Evolutionary conservation across 2,888 invertebrate genomes (phyloP).

Genomic region (Epinotia brunnichana): DNA sequence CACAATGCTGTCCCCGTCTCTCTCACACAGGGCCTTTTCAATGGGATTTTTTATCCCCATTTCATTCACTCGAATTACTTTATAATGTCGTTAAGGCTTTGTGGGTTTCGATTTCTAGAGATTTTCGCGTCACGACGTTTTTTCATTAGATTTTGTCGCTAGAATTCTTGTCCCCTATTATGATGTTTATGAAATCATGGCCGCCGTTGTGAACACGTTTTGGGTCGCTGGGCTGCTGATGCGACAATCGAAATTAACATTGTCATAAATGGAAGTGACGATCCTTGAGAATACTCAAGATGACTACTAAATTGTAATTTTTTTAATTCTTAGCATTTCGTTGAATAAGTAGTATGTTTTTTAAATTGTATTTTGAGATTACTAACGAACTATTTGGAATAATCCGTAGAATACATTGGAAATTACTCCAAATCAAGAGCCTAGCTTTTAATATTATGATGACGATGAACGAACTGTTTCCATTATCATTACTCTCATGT

Average conservation of each 20-base stretch:
- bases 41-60: constrained; percentile 58
- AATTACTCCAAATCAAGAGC: no score
- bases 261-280: constrained; percentile 22
- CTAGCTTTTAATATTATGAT: no score
- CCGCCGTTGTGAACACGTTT: constrained; percentile 23
- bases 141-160: constrained; percentile 18
- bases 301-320: constrained; percentile 4
- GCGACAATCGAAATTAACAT: constrained; percentile 22
- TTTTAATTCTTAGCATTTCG: neutral
- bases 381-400: neutral
- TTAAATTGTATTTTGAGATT: neutral
- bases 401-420: no score
- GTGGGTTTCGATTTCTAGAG: constrained; percentile 48
- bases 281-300: constrained; percentile 8
- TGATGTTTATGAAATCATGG: constrained; percentile 26
- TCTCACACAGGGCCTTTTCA: constrained; percentile 55
- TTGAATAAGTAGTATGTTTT: neutral
- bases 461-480: no score
- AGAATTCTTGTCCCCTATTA: constrained; percentile 22
- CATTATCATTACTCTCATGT: no score
- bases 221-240: neutral
- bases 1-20: constrained; percentile 71
- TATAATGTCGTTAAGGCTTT: constrained; percentile 60
- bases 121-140: constrained; percentile 40
- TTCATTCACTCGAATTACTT: constrained; percentile 66